Base-by-base conservation (phyloP, 2,113 vertebrate species). In the Phalacrocorax pelagicus region DNA sequence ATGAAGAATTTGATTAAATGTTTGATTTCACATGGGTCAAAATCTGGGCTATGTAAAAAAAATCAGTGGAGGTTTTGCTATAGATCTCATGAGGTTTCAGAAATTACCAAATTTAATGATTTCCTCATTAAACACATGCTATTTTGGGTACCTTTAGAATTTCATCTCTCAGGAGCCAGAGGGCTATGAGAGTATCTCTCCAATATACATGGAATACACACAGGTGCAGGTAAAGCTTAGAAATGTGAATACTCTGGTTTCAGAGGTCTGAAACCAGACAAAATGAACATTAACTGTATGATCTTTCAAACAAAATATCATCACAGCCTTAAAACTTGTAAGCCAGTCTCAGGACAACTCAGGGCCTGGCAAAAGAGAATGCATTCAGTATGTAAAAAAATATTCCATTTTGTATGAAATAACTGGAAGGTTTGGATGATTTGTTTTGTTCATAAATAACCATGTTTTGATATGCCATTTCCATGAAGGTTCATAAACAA, bases 391-490 rank as follows among this genome's bases (percentile, higher is more conserved):
- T 66, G 61, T 79, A 72, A 84, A 91, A 44, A 92, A 74, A 38
- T 51, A 80, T 77, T 95, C 72, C 5, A 18, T 81, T 86, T 92
- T 52, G 49, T 75, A 24, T 38, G 13, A 88, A 94, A 91, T 47
- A 67, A 90, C 26, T 86, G 40, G 32, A 83, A 71, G 47, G 36
- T 78, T 67, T 84, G 83, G 44, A 63, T 95, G 13, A 81, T 88
- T 94, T 78, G 44, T 81, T 95, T 92, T 93, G 80, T 83, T 95
- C 75, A 93, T 96, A 94, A 97, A 86, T 93, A 92, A 69, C 57
- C 72, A 86, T 91, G 52, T 46, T 94, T 92, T 81, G 46, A 69
- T 81, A 81, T 4, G 30, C 27, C 20, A 86, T 94, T 89, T 95
- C 40, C 83, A 94, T 94, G 83, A 67, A 94, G 36, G 29, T 87